Evolutionary conservation across 2,797 vertebrate species (phyloP).

Genomic region (Setipinna tenuifilis): DNA sequence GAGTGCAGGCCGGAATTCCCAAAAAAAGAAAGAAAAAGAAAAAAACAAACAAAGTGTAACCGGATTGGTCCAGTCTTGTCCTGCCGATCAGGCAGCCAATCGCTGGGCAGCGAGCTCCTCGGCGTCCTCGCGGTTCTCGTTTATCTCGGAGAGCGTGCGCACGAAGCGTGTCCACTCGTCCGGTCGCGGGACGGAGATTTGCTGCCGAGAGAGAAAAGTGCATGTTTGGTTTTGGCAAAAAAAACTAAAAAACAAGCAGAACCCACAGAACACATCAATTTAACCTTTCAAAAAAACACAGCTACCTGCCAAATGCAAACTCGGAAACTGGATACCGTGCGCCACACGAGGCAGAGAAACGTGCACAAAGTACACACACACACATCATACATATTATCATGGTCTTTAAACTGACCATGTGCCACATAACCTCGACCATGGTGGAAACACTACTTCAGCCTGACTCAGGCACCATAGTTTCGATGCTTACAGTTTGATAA

Average conservation of each 20-base stretch:
- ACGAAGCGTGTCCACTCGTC: conserved; percentile 97
- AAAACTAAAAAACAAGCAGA: too few relatives aligned
- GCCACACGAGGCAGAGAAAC: neutral
- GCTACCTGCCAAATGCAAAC: neutral
- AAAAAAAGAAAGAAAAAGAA: neutral
- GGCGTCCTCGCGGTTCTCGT: conserved; percentile 91
- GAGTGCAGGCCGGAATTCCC: neutral
- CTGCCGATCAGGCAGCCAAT: conserved; percentile 67
- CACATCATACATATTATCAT: neutral
- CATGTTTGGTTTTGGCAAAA: neutral
- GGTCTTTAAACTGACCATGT: neutral
- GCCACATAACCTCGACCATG: neutral
- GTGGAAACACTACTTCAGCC: neutral
- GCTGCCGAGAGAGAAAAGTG: conserved; percentile 72
- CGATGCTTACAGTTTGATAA: neutral
- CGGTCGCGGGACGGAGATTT: conserved; percentile 91
- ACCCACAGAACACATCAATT: neutral
- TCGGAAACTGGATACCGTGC: neutral
- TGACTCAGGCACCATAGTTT: neutral
- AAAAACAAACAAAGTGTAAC: too few relatives aligned
- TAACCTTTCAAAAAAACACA: neutral
- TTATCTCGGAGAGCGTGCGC: conserved; percentile 92
- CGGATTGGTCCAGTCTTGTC: conserved; percentile 32
- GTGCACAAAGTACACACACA: neutral
- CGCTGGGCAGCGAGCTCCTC: conserved; percentile 90